Evolutionary conservation across 2,888 invertebrate genomes (phyloP), one percentile per base, ranked within the genome.

Genomic region (Andrena fulva): DNA sequence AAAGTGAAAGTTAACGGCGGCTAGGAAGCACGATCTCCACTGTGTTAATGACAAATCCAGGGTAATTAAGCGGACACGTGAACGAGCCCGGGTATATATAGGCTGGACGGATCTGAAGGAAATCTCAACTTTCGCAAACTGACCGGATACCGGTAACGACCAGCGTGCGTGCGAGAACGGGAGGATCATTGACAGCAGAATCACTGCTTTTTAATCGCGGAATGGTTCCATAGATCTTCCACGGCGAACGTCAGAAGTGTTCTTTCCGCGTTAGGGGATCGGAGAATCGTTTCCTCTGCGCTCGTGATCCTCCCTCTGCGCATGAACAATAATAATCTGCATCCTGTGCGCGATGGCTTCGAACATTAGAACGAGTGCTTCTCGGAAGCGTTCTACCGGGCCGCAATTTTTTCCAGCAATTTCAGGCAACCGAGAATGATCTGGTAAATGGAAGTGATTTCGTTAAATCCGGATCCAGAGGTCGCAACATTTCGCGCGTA

Each of bases 91-190:
- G 7, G 29, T n/a, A n/a, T 24, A 27, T 52, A 54, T 20, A 20
- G 35, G 63, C 59, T 56, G 52, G 64, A 31, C 54, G 72, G 84
- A 77, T 71, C 68, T 56, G 75, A 80, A 85, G 88, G 89, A 88
- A 85, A 82, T 75, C 71, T 24, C 12, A 69, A 84, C 88, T 88
- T 87, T 89, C 88, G 89, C 89, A 54, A 54, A 52, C 63, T 77
- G 84, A 85, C 82, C 89, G 87, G 87, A 87, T 80, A 76, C 60
- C 7, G 7, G 48, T 4, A 62, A 33, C 54, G n/a, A 42, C 54
- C 33, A 33, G 50, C 33, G 62, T 27, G 33, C 77, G 68, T 42
- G 29, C 24, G 77, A 80, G 80, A 81, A 83, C 83, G 59, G 35
- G 73, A 72, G 63, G 72, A 85, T 79, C 72, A 75, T 81, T 80